These are phyloP conservation scores for Myotis myotis DNA, from an alignment of 2,797 vertebrate genomes.

Conservation along the genomic window DNA sequence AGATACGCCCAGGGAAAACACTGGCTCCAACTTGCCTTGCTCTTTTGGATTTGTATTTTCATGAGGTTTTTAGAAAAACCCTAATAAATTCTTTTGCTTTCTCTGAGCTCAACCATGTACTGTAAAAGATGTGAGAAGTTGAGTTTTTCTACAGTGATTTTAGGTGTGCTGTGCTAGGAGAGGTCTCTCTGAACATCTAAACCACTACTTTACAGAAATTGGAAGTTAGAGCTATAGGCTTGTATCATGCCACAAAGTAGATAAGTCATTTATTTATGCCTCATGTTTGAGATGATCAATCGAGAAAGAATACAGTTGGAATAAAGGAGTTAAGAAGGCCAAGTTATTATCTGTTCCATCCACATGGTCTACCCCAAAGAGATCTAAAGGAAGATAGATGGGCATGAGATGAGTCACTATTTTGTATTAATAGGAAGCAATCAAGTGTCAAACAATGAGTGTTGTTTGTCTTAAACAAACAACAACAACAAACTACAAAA, in stretches of 20 bases:
- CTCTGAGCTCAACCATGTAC: neutral
- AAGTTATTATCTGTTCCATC: neutral
- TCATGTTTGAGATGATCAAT: neutral
- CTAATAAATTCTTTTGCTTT: neutral
- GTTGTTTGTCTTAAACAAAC: neutral
- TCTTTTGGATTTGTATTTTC: neutral
- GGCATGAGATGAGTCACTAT: neutral
- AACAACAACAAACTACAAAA: neutral
- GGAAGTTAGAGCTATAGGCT: neutral
- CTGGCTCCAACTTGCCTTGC: neutral
- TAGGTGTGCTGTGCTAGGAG: neutral
- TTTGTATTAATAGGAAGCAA: neutral
- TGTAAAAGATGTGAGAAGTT: neutral
- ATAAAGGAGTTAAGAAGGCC: neutral
- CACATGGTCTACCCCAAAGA: neutral
- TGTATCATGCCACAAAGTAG: neutral
- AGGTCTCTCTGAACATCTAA: neutral
- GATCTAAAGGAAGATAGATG: neutral
- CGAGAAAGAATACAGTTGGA: neutral
- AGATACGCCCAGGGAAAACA: neutral
- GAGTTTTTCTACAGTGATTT: neutral
- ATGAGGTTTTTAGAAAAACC: neutral
- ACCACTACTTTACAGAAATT: neutral
- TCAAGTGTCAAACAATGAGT: neutral
- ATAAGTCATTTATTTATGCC: neutral